Evolutionary conservation across 2,888 invertebrate genomes (phyloP).

Genomic region (Acanthoscelides obtectus): DNA sequence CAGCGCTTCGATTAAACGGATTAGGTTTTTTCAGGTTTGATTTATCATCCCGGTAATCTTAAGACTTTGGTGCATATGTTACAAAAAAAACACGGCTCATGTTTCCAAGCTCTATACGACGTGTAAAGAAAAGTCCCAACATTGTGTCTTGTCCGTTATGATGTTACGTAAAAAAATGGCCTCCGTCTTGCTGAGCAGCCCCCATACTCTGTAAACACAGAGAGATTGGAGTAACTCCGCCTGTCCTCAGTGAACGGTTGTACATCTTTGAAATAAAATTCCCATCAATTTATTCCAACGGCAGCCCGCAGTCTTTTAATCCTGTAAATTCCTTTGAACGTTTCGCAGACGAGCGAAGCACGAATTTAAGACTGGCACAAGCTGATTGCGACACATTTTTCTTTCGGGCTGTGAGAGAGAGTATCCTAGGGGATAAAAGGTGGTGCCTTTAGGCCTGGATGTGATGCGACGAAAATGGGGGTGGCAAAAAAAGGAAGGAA

Average conservation of each 20-base stretch:
- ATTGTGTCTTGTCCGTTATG: too few species aligned
- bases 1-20: too few species aligned
- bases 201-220: too few species aligned
- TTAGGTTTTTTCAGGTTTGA: too few species aligned
- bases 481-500: background rate
- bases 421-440: background rate
- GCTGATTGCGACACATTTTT: background rate
- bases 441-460: background rate
- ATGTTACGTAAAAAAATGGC: too few species aligned
- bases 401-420: background rate
- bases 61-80: too few species aligned
- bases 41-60: too few species aligned
- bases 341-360: background rate
- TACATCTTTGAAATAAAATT: background rate
- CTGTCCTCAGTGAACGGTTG: background rate
- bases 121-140: too few species aligned
- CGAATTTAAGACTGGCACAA: background rate
- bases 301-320: background rate
- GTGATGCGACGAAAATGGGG: background rate
- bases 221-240: too few species aligned
- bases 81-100: too few species aligned
- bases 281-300: background rate
- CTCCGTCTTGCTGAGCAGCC: too few species aligned
- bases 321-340: background rate
- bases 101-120: too few species aligned